Conservation (phyloP, 2,113 vertebrate genomes). For the Panthera uncia region DNA sequence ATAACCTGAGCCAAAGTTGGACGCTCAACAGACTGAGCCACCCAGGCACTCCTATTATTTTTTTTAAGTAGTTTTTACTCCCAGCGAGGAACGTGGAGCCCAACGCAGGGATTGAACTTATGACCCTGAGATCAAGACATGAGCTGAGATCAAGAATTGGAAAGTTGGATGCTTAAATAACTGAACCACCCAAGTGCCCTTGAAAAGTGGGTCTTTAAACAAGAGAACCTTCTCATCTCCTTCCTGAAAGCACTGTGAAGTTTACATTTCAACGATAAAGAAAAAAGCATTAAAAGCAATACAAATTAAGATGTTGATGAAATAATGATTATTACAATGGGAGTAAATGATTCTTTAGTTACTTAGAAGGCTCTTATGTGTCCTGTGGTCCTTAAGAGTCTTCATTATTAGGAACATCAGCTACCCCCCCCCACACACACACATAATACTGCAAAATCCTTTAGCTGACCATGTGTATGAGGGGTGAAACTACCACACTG, state of each 20-base stretch:
- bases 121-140: too few species aligned
- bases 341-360: neutral
- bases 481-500: neutral
- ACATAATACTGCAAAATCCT: neutral
- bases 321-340: neutral
- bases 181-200: too few species aligned
- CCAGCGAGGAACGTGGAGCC: too few species aligned
- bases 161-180: too few species aligned
- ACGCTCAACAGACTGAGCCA: too few species aligned
- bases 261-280: neutral
- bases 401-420: neutral
- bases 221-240: neutral
- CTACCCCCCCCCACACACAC: neutral
- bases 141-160: too few species aligned
- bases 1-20: too few species aligned
- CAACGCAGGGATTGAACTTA: too few species aligned
- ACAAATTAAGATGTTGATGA: neutral
- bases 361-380: neutral
- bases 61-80: too few species aligned
- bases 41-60: too few species aligned
- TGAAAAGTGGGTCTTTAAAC: slow-evolving; percentile 51
- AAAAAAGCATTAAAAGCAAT: neutral
- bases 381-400: neutral
- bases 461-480: neutral
- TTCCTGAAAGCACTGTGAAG: neutral